Conservation (phyloP, 2,888 invertebrate genomes). For the Pachydiplax longipennis region DNA sequence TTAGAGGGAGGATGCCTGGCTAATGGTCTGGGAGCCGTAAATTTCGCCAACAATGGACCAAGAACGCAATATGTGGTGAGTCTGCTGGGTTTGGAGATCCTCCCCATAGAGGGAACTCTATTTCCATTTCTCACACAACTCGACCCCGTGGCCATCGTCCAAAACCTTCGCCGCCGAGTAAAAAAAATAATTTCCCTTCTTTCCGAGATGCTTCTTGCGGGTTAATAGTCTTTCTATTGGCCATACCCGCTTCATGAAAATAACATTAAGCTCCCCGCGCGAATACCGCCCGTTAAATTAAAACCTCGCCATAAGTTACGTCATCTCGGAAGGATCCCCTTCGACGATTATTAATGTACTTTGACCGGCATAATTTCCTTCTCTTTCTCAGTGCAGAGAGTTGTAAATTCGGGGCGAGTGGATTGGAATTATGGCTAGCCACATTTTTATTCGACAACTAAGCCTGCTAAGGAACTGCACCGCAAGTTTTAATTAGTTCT, state of each 20-base stretch:
- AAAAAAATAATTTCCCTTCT: not conserved
- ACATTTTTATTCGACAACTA: too few species aligned
- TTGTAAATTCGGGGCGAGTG: too few species aligned
- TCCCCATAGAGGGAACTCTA: not conserved
- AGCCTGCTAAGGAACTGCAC: too few species aligned
- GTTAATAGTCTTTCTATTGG: not conserved
- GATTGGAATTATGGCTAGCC: too few species aligned
- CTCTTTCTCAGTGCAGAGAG: too few species aligned
- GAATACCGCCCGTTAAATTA: not conserved
- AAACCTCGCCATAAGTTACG: not conserved
- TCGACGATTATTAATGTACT: too few species aligned
- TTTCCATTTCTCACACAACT: not conserved
- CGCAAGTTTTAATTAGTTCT: too few species aligned
- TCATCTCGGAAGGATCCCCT: not conserved
- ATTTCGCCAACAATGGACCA: conserved; percentile 27
- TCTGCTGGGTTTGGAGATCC: not conserved
- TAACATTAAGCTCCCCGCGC: not conserved
- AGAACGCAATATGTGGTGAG: not conserved
- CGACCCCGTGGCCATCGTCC: not conserved
- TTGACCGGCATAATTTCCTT: too few species aligned
- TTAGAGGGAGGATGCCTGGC: not conserved
- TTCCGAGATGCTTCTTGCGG: not conserved
- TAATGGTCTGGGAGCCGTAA: conserved; percentile 26
- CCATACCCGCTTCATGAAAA: not conserved
- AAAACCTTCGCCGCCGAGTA: not conserved